Percentiles rank a stretch among this genome's conserved stretches.
phyloP scores from a whole-genome alignment of 2,888 invertebrate species.

The Julus scanicus region DNA sequence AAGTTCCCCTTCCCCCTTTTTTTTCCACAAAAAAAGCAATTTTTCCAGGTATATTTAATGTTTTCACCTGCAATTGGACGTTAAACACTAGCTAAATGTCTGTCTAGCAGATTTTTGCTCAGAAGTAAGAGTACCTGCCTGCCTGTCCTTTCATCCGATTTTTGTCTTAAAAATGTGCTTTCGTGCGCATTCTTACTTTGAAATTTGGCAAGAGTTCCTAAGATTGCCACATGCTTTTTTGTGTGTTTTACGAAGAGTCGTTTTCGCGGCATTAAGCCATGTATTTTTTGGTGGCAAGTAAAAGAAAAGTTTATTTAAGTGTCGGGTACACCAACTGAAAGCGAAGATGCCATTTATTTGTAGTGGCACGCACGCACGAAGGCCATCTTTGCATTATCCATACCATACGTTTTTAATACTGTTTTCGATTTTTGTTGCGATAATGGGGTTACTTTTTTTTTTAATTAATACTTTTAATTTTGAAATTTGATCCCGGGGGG shows the following conservation, averaged over 20 bases:
- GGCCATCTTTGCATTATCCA: conserved; percentile 45
- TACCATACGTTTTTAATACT: conserved; percentile 17
- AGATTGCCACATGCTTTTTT: background rate
- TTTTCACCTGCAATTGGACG: background rate
- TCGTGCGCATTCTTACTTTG: background rate
- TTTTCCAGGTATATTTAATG: conserved; percentile 20
- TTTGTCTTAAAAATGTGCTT: background rate
- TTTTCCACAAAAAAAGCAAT: background rate
- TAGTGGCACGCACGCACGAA: conserved; percentile 20
- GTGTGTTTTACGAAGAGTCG: background rate
- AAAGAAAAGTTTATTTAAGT: background rate
- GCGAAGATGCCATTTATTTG: conserved; percentile 52
- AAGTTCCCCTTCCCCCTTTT: conserved; percentile 1
- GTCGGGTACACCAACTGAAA: background rate
- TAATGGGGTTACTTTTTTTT: background rate
- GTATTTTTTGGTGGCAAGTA: background rate
- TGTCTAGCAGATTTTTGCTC: conserved; percentile 1
- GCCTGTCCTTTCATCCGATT: background rate
- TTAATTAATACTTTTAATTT: background rate
- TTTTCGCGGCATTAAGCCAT: background rate
- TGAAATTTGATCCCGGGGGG: background rate
- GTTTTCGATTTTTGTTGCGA: background rate
- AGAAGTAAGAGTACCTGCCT: conserved; percentile 43
- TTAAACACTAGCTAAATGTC: background rate
- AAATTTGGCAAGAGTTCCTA: background rate